Conservation (phyloP, 35 echinoderm and acorn worm species). For the Holothuria glaberrima region DNA sequence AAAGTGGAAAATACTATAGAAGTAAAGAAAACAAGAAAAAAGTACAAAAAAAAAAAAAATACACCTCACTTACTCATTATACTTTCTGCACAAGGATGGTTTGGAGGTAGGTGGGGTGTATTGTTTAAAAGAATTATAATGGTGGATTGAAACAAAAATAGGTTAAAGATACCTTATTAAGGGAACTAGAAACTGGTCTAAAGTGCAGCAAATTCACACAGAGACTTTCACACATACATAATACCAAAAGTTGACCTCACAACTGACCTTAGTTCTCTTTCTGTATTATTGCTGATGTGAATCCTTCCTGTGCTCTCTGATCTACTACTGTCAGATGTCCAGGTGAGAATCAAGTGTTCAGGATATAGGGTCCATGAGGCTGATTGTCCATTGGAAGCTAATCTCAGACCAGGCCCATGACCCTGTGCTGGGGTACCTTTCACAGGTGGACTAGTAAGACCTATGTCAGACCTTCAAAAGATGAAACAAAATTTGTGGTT, state of each 20-base stretch:
- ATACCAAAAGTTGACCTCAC: not conserved
- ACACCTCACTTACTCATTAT: too few species aligned
- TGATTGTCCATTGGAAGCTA: conserved; percentile 7
- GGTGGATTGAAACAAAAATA: too few species aligned
- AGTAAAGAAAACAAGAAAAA: too few species aligned
- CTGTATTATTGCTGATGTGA: conserved; percentile 61
- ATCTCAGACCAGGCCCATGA: not conserved
- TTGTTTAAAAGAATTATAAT: too few species aligned
- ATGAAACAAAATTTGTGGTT: not conserved
- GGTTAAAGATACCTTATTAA: too few species aligned
- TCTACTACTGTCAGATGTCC: conserved; percentile 27
- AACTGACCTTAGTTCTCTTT: conserved; percentile 67
- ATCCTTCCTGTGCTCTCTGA: conserved; percentile 31
- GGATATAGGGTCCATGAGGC: conserved; percentile 60
- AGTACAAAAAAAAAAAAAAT: too few species aligned
- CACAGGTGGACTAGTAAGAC: conserved; percentile 55
- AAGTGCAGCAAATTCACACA: too few species aligned
- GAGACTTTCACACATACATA: too few species aligned
- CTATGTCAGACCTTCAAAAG: not conserved
- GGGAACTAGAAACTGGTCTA: too few species aligned
- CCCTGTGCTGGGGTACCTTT: conserved; percentile 35
- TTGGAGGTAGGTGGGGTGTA: too few species aligned
- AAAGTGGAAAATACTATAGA: too few species aligned
- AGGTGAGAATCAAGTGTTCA: conserved; percentile 47
- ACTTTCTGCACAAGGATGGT: too few species aligned